phyloP scores from a whole-genome alignment of 2,113 vertebrate species.

The Pelobates fuscus region DNA sequence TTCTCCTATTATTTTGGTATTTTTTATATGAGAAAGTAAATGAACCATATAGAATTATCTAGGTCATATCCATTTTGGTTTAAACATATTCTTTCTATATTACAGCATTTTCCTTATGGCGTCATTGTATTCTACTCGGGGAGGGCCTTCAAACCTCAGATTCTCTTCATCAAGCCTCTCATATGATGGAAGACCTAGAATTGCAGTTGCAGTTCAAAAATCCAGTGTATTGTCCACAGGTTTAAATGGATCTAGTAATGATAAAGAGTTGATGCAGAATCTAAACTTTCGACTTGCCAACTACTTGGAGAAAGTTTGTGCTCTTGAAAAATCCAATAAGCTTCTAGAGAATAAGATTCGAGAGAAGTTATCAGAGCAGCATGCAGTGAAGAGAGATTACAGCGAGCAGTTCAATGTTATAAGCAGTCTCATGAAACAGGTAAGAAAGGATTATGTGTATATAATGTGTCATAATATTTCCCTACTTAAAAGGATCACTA shows the following conservation, averaged over 20 bases:
- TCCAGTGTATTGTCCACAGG: not conserved
- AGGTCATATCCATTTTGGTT: too few relatives aligned
- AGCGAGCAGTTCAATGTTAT: constrained; percentile 20
- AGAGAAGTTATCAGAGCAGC: constrained; percentile 54
- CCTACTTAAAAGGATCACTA: too few relatives aligned
- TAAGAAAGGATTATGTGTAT: too few relatives aligned
- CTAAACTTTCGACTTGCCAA: constrained; percentile 73
- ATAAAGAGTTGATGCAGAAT: constrained; percentile 74
- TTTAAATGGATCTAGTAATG: constrained; percentile 44
- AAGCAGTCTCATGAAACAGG: constrained; percentile 27
- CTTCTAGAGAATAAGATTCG: constrained; percentile 68
- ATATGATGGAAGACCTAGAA: constrained; percentile 17
- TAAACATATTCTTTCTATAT: too few relatives aligned
- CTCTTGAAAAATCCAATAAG: constrained; percentile 62
- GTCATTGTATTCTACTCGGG: constrained; percentile 1
- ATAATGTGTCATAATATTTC: too few relatives aligned
- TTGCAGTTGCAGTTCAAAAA: not conserved
- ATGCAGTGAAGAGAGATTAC: not conserved
- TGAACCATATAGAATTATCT: too few relatives aligned
- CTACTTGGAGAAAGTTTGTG: constrained; percentile 65
- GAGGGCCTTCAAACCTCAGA: not conserved
- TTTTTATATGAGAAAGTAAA: too few relatives aligned
- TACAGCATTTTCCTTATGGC: constrained; percentile 20
- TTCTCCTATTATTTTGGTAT: too few relatives aligned
- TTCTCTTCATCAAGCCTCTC: constrained; percentile 13